Conservation (phyloP, 2,113 vertebrate species). For the Cariama cristata region DNA sequence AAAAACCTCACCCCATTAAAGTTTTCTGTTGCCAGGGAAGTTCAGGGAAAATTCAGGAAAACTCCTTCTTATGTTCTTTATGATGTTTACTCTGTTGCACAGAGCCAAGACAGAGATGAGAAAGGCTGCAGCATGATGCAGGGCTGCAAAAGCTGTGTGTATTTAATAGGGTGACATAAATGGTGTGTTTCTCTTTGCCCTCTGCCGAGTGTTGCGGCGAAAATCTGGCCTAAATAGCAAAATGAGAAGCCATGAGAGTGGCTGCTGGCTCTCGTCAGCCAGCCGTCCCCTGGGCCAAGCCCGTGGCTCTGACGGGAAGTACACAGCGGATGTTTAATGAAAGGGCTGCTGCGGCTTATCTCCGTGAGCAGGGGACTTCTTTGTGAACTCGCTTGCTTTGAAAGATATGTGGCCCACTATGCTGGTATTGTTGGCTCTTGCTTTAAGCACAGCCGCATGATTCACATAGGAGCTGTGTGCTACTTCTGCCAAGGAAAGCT, state of each 20-base stretch:
- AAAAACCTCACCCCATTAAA: neutral
- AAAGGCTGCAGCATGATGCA: constrained; percentile 20
- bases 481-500: constrained; percentile 28
- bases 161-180: constrained; percentile 50
- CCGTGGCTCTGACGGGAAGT: constrained; percentile 25
- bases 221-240: constrained; percentile 28
- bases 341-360: constrained; percentile 67
- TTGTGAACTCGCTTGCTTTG: constrained; percentile 37
- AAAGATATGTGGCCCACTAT: constrained; percentile 44
- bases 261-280: neutral
- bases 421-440: constrained; percentile 43
- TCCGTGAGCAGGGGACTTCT: neutral
- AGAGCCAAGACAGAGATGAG: constrained; percentile 42
- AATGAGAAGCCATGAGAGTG: constrained; percentile 1
- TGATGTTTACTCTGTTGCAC: constrained; percentile 53
- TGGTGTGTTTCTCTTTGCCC: constrained; percentile 61
- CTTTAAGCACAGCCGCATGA: constrained; percentile 19
- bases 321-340: constrained; percentile 58
- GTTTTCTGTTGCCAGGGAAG: constrained; percentile 64
- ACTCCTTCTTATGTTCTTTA: constrained; percentile 63
- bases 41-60: constrained; percentile 66
- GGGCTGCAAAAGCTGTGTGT: constrained; percentile 44
- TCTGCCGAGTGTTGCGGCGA: constrained; percentile 29
- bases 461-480: constrained; percentile 40
- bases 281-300: neutral